Evolutionary conservation across 2,888 invertebrate genomes (phyloP).

Genomic region (Volucella inflata): DNA sequence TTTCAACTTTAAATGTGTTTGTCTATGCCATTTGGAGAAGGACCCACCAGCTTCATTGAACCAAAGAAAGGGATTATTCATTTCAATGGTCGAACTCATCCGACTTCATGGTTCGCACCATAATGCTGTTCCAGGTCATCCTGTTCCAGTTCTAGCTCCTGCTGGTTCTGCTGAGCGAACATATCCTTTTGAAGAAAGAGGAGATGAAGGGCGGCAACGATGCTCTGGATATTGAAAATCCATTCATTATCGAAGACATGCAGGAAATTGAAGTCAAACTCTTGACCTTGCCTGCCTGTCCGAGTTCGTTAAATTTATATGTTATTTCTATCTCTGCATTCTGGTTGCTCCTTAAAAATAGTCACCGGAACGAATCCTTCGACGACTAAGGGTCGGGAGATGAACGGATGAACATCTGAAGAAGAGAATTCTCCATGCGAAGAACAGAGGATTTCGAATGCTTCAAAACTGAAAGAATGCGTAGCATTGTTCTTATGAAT

Average conservation of each 20-base stretch:
- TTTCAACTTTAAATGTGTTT: constrained; percentile 68
- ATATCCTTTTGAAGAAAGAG: background rate
- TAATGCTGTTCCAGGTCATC: constrained; percentile 4
- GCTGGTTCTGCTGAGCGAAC: constrained; percentile 11
- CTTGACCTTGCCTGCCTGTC: constrained; percentile 68
- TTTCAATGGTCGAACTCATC: constrained; percentile 56
- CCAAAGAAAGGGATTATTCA: constrained; percentile 68
- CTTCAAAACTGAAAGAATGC: too few species aligned
- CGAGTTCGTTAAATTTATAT: constrained; percentile 70
- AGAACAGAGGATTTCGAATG: too few species aligned
- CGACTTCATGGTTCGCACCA: constrained; percentile 29
- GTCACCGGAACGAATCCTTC: constrained; percentile 28
- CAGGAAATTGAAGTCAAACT: constrained; percentile 75
- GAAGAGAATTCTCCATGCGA: too few species aligned
- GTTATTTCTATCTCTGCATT: constrained; percentile 33
- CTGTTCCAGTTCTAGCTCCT: background rate
- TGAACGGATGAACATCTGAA: constrained; percentile 5
- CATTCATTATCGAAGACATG: constrained; percentile 73
- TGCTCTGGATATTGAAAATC: constrained; percentile 66
- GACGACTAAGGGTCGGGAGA: background rate
- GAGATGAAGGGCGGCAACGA: constrained; percentile 29
- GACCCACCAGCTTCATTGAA: background rate
- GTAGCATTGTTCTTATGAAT: too few species aligned
- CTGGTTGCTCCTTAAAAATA: constrained; percentile 32
- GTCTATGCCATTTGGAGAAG: constrained; percentile 29